A percentile compares a stretch with the other conserved stretches of the same genome.
Evolutionary conservation across 2,797 vertebrate genomes (phyloP).

Genomic region (Tinamus major): DNA sequence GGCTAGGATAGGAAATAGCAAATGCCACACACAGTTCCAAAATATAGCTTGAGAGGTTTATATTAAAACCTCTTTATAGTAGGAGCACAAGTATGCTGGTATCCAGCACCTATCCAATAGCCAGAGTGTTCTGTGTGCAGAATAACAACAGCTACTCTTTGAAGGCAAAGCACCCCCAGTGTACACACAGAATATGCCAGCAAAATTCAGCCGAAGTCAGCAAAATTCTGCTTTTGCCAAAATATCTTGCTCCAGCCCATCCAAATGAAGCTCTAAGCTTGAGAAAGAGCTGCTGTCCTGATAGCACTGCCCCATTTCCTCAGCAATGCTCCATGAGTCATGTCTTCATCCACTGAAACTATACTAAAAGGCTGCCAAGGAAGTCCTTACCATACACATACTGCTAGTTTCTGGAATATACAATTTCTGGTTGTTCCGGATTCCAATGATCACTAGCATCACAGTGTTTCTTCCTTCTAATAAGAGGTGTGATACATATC

Average conservation of each 20-base stretch:
- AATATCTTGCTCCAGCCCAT: not conserved
- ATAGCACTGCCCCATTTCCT: not conserved
- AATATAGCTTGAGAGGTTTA: not conserved
- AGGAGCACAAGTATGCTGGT: not conserved
- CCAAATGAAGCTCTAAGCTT: slow-evolving; percentile 11
- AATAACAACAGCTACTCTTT: not conserved
- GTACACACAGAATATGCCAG: not conserved
- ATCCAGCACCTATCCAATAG: not conserved
- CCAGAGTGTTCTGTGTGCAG: not conserved
- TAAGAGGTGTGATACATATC: not conserved
- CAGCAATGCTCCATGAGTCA: not conserved
- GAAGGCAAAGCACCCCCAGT: not conserved
- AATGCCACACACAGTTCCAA: not conserved
- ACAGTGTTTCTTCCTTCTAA: not conserved
- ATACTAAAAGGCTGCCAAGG: not conserved
- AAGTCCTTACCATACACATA: not conserved
- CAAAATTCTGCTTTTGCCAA: slow-evolving; percentile 34
- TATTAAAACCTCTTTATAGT: not conserved
- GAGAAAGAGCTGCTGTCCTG: not conserved
- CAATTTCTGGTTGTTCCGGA: not conserved
- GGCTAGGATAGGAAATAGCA: not conserved
- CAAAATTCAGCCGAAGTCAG: slow-evolving; percentile 30
- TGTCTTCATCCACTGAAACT: not conserved
- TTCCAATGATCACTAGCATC: not conserved
- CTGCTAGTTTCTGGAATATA: not conserved